phyloP scores from a whole-genome alignment of 23 tunicate species.

The Trididemnum clinides region DNA sequence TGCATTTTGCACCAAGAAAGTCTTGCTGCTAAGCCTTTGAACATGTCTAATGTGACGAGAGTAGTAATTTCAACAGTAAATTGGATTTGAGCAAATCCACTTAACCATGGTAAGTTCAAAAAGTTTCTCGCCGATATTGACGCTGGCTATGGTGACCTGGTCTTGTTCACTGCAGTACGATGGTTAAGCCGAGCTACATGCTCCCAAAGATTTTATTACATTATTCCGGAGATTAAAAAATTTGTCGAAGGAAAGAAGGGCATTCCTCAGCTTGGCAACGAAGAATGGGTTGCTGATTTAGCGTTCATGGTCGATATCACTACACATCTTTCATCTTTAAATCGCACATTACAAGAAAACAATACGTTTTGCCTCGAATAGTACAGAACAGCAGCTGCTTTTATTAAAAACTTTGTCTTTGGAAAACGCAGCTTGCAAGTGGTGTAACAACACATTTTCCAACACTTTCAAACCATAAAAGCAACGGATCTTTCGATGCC shows the following conservation, averaged over 20 bases:
- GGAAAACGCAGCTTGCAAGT: constrained; percentile 68
- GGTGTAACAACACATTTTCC: constrained; percentile 59
- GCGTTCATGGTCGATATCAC: constrained; percentile 52
- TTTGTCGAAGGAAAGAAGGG: constrained; percentile 50
- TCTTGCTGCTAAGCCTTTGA: too few species aligned
- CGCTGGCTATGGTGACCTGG: constrained; percentile 59
- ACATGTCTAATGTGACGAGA: too few species aligned
- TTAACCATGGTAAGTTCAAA: too few species aligned
- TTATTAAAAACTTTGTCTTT: constrained; percentile 53
- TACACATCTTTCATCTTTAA: constrained; percentile 52
- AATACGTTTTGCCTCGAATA: constrained; percentile 52
- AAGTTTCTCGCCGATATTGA: constrained; percentile 56
- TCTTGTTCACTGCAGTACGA: constrained; percentile 55
- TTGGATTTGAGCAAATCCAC: too few species aligned
- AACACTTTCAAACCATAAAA: constrained; percentile 40
- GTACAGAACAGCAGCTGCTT: constrained; percentile 68
- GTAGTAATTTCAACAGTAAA: too few species aligned
- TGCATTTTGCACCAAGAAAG: too few species aligned
- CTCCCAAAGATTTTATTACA: constrained; percentile 50
- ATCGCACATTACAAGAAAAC: constrained; percentile 50
- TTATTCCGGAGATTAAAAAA: constrained; percentile 51
- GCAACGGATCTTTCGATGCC: constrained; percentile 36
- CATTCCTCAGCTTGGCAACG: constrained; percentile 59
- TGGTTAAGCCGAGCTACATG: constrained; percentile 70
- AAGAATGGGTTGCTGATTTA: constrained; percentile 41